phyloP scores from a whole-genome alignment of 1,140 invertebrate genomes.

The Sycobia sp. region DNA sequence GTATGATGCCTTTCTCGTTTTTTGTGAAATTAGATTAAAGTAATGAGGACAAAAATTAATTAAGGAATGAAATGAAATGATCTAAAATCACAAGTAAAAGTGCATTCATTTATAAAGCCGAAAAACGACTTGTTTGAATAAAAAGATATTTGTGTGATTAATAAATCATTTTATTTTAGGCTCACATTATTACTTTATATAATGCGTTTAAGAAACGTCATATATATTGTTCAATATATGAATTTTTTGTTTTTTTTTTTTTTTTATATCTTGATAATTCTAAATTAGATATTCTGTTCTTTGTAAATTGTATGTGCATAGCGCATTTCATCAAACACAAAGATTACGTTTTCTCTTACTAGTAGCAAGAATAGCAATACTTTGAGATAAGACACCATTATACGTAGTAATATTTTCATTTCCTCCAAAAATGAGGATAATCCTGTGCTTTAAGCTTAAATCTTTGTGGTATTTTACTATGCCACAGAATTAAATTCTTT shows the following conservation, averaged over 20 bases:
- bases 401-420: constrained; percentile 51
- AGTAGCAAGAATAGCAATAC: constrained; percentile 51
- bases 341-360: constrained; percentile 48
- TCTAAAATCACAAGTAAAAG: constrained; percentile 30
- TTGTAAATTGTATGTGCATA: constrained; percentile 29
- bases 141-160: constrained; percentile 15
- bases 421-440: constrained; percentile 30
- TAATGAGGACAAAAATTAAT: neutral
- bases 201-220: constrained; percentile 23
- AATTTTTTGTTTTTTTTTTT: constrained; percentile 31
- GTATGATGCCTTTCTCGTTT: no score
- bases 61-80: constrained; percentile 23
- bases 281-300: constrained; percentile 39
- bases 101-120: constrained; percentile 3
- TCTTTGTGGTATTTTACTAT: constrained; percentile 3
- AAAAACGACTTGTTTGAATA: constrained; percentile 24
- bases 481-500: neutral
- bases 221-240: constrained; percentile 34
- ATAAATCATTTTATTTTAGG: constrained; percentile 28
- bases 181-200: constrained; percentile 36
- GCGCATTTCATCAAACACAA: constrained; percentile 39
- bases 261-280: constrained; percentile 35
- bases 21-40: neutral
- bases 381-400: constrained; percentile 55
- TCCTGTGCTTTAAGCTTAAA: constrained; percentile 16